Conservation (phyloP, 2,113 vertebrate genomes). For the Eubucco bourcierii region DNA sequence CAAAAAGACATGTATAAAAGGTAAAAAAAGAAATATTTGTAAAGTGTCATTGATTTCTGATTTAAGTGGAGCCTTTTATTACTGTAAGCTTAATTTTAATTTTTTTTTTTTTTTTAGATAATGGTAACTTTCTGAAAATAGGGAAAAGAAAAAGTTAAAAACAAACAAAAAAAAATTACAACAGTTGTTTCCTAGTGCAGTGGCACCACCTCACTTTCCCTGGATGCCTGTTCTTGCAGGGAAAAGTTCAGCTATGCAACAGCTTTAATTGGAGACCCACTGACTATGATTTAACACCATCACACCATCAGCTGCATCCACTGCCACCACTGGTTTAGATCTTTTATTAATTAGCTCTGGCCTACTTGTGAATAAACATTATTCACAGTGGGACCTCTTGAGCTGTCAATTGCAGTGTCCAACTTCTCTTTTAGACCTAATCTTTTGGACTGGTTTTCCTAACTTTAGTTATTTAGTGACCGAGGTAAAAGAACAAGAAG, state of each 20-base stretch:
- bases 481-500: background rate
- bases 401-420: background rate
- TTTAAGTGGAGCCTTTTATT: background rate
- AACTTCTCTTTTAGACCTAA: background rate
- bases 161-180: background rate
- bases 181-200: background rate
- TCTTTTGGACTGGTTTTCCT: background rate
- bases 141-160: background rate
- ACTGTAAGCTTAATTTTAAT: background rate
- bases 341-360: background rate
- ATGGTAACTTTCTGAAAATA: background rate
- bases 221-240: background rate
- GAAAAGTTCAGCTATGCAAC: background rate
- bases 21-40: background rate
- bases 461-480: background rate
- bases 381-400: background rate
- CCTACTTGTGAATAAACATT: background rate
- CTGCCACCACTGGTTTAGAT: background rate
- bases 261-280: background rate
- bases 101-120: background rate
- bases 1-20: accelerated
- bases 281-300: background rate
- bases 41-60: background rate
- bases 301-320: background rate
- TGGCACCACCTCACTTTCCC: background rate